Percentiles rank a stretch among this genome's conserved stretches.
phyloP scores from a whole-genome alignment of 2,888 invertebrate genomes.

The Strigamia maritima region DNA sequence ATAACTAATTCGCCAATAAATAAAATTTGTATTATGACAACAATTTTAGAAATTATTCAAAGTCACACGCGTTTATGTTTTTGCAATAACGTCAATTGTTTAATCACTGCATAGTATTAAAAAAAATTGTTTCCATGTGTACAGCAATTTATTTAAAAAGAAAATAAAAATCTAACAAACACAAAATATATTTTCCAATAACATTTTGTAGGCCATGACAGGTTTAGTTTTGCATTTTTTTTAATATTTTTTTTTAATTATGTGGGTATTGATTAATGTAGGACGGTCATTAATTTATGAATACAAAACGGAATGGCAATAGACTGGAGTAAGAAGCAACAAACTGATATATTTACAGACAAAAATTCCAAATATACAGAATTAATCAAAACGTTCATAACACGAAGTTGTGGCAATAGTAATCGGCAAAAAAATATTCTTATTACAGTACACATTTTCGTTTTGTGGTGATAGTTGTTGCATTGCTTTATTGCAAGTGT shows the following conservation, averaged over 20 bases:
- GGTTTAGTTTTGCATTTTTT: not conserved
- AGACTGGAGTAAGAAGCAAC: constrained; percentile 11
- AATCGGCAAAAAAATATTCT: not conserved
- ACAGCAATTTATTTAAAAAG: constrained; percentile 24
- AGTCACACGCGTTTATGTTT: not conserved
- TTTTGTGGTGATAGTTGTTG: not conserved
- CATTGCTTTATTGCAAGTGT: constrained; percentile 30
- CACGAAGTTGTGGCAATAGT: not conserved
- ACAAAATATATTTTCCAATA: constrained; percentile 13
- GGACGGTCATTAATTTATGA: not conserved
- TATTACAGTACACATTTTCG: constrained; percentile 6
- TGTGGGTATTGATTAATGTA: not conserved
- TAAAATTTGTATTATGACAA: not conserved
- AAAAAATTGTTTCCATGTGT: not conserved
- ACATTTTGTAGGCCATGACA: constrained; percentile 10
- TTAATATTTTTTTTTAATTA: not conserved
- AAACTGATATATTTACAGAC: constrained; percentile 24
- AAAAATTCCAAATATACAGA: constrained; percentile 28
- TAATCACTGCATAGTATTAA: constrained; percentile 31
- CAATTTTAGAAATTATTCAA: not conserved
- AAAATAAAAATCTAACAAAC: constrained; percentile 29
- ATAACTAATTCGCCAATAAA: not conserved
- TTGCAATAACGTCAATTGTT: constrained; percentile 12
- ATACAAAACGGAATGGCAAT: constrained; percentile 11
- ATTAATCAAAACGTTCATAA: not conserved